These are phyloP conservation scores for Gasterosteus nipponicus DNA, from an alignment of 2,113 vertebrate genomes.

Conservation along the genomic window DNA sequence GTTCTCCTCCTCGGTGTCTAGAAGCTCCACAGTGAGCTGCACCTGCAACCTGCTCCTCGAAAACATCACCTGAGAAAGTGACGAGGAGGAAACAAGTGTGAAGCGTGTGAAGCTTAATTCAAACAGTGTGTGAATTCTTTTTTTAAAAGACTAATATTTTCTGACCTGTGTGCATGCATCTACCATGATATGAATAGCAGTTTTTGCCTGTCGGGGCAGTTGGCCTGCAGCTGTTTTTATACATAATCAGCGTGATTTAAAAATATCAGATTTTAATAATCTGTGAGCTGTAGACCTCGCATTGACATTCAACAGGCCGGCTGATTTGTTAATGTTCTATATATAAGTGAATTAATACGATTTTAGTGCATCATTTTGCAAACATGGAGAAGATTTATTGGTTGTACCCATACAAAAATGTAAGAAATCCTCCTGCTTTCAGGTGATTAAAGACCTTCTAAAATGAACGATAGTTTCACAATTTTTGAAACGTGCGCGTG, in stretches of 20 bases:
- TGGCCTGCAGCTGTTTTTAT: background rate
- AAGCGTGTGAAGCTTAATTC: background rate
- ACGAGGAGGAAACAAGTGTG: background rate
- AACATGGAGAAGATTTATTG: background rate
- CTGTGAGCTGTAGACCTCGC: too few relatives aligned
- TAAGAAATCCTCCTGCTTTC: background rate
- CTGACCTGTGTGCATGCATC: background rate
- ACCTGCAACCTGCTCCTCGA: conserved; percentile 89
- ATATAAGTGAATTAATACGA: too few relatives aligned
- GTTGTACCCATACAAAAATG: background rate
- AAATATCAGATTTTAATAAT: too few relatives aligned
- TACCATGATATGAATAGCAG: background rate
- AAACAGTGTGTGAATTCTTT: background rate
- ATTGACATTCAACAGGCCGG: too few relatives aligned
- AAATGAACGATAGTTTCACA: conserved; percentile 6
- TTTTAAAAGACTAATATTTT: background rate
- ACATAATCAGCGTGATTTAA: too few relatives aligned
- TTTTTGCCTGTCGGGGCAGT: too few relatives aligned
- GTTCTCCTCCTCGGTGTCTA: conserved; percentile 97
- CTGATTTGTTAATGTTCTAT: too few relatives aligned
- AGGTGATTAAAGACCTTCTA: conserved; percentile 67
- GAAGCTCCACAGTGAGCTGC: conserved; percentile 93
- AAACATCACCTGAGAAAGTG: conserved; percentile 87
- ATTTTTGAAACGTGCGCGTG: conserved; percentile 81
- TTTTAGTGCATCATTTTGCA: too few relatives aligned